Conservation (phyloP, 2,888 invertebrate species). For the Dorcus parallelipipedus region DNA sequence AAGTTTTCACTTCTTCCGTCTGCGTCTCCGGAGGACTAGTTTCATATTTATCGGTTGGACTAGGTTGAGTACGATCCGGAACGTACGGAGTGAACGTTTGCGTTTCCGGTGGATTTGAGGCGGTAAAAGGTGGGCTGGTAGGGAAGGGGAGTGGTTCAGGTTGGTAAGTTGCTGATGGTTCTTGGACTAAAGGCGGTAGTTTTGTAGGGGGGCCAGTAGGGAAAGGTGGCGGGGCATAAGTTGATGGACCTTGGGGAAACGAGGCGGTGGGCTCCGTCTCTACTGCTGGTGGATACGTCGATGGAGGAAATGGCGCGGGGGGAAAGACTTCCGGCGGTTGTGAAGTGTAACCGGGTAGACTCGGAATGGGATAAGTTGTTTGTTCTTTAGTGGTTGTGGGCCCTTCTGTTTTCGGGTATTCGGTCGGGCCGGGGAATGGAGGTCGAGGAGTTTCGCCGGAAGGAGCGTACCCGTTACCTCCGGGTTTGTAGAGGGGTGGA, state of each 20-base stretch:
- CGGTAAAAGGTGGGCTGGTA: too few species aligned
- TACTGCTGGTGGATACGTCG: too few species aligned
- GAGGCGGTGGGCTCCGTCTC: too few species aligned
- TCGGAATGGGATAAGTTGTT: conserved; percentile 19
- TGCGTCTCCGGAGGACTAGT: not conserved
- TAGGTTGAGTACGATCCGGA: conserved; percentile 11
- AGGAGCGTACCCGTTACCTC: conserved; percentile 8
- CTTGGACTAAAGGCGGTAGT: not conserved
- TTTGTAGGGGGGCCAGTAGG: not conserved
- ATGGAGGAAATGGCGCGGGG: conserved; percentile 9
- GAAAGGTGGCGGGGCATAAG: too few species aligned
- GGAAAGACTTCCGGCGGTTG: conserved; percentile 25
- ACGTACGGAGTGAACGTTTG: conserved; percentile 3
- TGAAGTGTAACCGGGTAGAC: conserved; percentile 26
- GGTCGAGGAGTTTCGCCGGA: conserved; percentile 18
- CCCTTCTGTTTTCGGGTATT: conserved; percentile 3
- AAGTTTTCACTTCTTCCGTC: not conserved
- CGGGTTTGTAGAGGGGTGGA: conserved; percentile 22
- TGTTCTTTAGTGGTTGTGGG: conserved; percentile 10
- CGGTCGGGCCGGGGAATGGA: conserved; percentile 5
- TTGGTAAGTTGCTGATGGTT: not conserved
- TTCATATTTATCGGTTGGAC: conserved; percentile 11
- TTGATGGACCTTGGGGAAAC: too few species aligned
- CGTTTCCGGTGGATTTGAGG: conserved; percentile 12
- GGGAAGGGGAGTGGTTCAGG: too few species aligned